Evolutionary conservation across 1,140 invertebrate species (phyloP).

Genomic region (Sogatella furcifera): DNA sequence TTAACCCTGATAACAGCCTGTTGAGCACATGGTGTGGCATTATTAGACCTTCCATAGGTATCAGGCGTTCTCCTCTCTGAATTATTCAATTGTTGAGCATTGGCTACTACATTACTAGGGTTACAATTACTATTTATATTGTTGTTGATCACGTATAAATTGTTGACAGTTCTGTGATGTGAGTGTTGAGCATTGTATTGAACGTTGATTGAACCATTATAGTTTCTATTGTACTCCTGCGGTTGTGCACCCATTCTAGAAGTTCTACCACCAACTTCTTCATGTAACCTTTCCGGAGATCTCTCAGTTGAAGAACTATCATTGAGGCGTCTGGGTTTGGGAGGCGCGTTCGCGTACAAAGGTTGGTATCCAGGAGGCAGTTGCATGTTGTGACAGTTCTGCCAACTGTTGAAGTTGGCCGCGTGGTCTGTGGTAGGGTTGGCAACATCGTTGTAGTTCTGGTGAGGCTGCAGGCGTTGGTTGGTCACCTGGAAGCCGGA

Average conservation of each 20-base stretch:
- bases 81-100: slow-evolving; percentile 1
- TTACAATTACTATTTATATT: no score
- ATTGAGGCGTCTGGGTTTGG: slow-evolving; percentile 63
- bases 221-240: slow-evolving; percentile 1
- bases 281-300: slow-evolving; percentile 7
- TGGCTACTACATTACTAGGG: no score
- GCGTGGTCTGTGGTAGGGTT: no score
- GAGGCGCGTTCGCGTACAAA: slow-evolving; percentile 79
- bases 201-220: background rate
- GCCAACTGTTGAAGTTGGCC: background rate
- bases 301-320: slow-evolving; percentile 24
- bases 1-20: slow-evolving; percentile 28
- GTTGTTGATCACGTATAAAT: no score
- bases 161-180: background rate
- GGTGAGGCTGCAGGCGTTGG: no score
- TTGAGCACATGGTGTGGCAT: slow-evolving; percentile 23
- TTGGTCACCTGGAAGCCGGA: slow-evolving; percentile 39
- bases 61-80: slow-evolving; percentile 65
- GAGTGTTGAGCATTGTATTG: slow-evolving; percentile 8
- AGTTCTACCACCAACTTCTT: slow-evolving; percentile 4
- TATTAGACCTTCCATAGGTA: slow-evolving; percentile 58
- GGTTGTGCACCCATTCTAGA: slow-evolving; percentile 9
- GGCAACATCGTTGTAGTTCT: no score
- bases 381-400: background rate
- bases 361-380: slow-evolving; percentile 40